A percentile compares a stretch with the other conserved stretches of the same genome.
phyloP scores from a whole-genome alignment of 1,140 invertebrate species.

The Drosophila persimilis region DNA sequence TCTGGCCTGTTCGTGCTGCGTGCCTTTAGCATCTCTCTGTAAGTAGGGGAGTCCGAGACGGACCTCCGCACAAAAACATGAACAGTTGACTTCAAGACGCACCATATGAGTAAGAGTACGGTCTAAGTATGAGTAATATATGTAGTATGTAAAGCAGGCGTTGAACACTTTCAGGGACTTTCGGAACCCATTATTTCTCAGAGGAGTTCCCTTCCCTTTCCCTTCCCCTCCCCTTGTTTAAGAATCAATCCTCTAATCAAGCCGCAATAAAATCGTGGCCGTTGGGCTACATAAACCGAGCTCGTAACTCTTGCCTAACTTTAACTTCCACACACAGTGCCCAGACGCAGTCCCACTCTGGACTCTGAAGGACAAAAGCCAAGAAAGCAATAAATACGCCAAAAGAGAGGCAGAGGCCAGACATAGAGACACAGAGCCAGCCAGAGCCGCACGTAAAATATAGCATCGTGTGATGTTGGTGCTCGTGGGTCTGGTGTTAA shows the following conservation, averaged over 20 bases:
- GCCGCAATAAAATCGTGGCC: background rate
- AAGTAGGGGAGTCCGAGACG: background rate
- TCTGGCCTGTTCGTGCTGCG: constrained; percentile 50
- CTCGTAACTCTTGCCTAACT: constrained; percentile 26
- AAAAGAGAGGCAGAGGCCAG: background rate
- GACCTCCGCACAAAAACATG: background rate
- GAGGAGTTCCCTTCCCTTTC: background rate
- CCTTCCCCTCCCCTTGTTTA: background rate
- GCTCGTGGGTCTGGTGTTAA: constrained; percentile 19
- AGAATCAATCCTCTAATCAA: constrained; percentile 10
- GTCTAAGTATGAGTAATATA: too few relatives aligned
- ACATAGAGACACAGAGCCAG: background rate
- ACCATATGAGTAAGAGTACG: background rate
- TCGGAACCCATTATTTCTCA: constrained; percentile 18
- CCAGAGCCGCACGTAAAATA: constrained; percentile 27
- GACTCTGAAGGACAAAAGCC: constrained; percentile 17
- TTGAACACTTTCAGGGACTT: background rate
- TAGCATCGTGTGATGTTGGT: constrained; percentile 23
- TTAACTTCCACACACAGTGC: background rate
- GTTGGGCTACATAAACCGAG: background rate
- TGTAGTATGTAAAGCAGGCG: background rate
- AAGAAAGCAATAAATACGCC: constrained; percentile 33
- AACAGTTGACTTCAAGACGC: background rate
- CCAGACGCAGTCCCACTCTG: background rate
- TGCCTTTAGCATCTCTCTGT: background rate